These are phyloP conservation scores for Passer domesticus DNA, from an alignment of 2,113 vertebrate species.

Conservation along the genomic window DNA sequence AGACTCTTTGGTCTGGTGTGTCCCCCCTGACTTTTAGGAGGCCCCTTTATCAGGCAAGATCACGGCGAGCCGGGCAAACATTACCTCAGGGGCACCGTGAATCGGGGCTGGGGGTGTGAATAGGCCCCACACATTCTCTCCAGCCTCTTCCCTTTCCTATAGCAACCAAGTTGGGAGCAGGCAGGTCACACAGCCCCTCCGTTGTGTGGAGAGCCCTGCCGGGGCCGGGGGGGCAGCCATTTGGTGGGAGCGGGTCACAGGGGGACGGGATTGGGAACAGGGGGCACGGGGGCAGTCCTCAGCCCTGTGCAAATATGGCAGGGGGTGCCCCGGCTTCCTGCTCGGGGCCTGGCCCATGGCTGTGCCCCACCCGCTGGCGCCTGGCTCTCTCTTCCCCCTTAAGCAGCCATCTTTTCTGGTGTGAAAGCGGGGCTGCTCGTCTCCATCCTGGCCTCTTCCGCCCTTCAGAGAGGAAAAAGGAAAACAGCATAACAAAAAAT, in stretches of 20 bases:
- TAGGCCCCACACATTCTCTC: slow-evolving; percentile 69
- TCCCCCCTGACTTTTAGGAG: slow-evolving; percentile 29
- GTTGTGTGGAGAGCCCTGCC: slow-evolving; percentile 39
- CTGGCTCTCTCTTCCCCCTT: background rate
- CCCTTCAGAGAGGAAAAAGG: background rate
- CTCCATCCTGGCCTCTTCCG: background rate
- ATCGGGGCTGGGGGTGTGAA: slow-evolving; percentile 60
- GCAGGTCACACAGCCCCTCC: slow-evolving; percentile 64
- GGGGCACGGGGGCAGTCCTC: background rate
- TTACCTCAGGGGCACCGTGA: slow-evolving; percentile 67
- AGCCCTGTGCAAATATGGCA: background rate
- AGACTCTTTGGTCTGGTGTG: slow-evolving; percentile 32
- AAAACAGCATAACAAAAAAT: background rate
- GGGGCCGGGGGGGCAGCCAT: background rate
- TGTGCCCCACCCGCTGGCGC: fast-evolving
- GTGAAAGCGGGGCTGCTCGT: fast-evolving
- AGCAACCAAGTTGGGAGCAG: slow-evolving; percentile 68
- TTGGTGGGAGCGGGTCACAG: background rate
- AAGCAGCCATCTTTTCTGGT: background rate
- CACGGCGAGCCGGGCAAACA: slow-evolving; percentile 58
- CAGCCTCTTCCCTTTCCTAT: slow-evolving; percentile 67
- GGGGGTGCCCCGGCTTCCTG: background rate
- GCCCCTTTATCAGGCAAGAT: slow-evolving; percentile 63
- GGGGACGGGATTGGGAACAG: background rate
- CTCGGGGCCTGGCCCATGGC: fast-evolving